Percentiles rank a stretch among this genome's conserved stretches.
Conservation (phyloP, 2,113 vertebrate genomes). For the Martes martes region DNA sequence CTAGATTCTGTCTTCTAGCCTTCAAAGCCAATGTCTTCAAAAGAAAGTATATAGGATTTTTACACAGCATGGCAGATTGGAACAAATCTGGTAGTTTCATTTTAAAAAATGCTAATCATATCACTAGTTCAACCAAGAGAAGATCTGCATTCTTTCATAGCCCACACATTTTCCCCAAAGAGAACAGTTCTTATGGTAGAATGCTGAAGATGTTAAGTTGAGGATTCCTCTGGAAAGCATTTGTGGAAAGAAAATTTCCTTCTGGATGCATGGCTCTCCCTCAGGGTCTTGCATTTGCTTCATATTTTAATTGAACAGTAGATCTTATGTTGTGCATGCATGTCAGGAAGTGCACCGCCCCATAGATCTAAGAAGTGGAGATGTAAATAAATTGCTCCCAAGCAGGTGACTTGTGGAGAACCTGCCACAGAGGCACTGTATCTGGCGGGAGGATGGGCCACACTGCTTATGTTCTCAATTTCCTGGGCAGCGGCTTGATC, state of each 20-base stretch:
- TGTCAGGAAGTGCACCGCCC: not conserved
- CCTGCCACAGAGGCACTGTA: not conserved
- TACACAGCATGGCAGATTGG: not conserved
- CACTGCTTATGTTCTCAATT: not conserved
- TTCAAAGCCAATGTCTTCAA: constrained; percentile 48
- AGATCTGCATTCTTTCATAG: constrained; percentile 18
- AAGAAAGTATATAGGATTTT: constrained; percentile 25
- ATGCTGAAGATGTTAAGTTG: constrained; percentile 27
- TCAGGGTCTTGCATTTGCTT: not conserved
- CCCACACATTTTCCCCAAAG: constrained; percentile 5
- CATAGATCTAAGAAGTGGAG: not conserved
- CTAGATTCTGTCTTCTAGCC: constrained; percentile 1
- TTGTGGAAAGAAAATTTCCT: constrained; percentile 24
- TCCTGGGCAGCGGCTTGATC: not conserved
- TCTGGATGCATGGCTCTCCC: not conserved
- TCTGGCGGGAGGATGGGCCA: not conserved
- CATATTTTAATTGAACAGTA: not conserved
- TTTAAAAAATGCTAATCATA: not conserved
- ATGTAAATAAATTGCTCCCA: not conserved
- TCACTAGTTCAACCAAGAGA: constrained; percentile 12
- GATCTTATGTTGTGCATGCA: not conserved
- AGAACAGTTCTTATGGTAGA: not conserved
- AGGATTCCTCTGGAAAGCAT: not conserved
- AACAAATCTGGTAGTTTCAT: constrained; percentile 8
- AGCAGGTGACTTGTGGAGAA: not conserved